phyloP scores from a whole-genome alignment of 2,888 invertebrate genomes.

The Eutolmus rufibarbis region DNA sequence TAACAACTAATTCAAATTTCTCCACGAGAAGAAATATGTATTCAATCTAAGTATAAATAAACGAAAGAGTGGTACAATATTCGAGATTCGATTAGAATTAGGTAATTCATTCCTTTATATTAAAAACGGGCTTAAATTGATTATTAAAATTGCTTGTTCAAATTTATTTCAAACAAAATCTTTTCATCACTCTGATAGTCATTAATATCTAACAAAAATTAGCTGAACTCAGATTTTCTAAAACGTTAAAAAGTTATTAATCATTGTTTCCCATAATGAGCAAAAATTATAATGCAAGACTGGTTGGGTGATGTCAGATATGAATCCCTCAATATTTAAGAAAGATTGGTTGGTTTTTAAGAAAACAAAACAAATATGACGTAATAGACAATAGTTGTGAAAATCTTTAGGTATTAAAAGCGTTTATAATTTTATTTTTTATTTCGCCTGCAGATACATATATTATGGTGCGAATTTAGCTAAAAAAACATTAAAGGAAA shows the following conservation, averaged over 20 bases:
- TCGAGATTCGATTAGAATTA: too few species aligned
- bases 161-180: too few species aligned
- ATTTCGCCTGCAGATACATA: too few species aligned
- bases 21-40: too few species aligned
- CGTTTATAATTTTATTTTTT: background rate
- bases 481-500: too few species aligned
- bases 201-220: background rate
- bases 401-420: background rate
- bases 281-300: background rate
- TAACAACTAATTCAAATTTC: background rate
- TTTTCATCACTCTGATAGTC: too few species aligned
- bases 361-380: background rate
- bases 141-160: too few species aligned
- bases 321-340: background rate
- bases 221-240: background rate
- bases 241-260: background rate
- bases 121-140: too few species aligned
- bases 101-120: too few species aligned
- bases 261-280: background rate
- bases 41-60: too few species aligned
- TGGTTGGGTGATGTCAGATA: background rate
- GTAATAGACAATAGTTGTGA: background rate
- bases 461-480: background rate
- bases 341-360: background rate
- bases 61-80: too few species aligned